Conservation (phyloP, 2,888 invertebrate species). For the Prostheceraeus crozeri region DNA sequence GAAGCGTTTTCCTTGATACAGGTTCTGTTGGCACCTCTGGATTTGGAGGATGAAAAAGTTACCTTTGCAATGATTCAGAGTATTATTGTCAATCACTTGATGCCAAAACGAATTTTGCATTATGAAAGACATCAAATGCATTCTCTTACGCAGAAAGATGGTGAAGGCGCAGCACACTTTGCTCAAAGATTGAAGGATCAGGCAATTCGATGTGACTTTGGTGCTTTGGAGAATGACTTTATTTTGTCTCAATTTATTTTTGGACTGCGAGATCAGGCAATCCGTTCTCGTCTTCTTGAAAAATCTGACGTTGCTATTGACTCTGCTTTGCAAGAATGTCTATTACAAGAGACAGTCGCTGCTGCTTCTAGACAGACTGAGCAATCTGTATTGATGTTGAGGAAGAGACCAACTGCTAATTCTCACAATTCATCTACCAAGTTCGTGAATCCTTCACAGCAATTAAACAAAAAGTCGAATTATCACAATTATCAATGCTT, state of each 20-base stretch:
- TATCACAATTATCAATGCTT: too few relatives aligned
- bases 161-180: neutral
- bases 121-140: slow-evolving; percentile 13
- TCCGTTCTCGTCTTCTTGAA: neutral
- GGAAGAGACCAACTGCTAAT: too few relatives aligned
- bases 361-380: too few relatives aligned
- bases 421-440: too few relatives aligned
- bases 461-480: too few relatives aligned
- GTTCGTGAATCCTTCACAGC: too few relatives aligned
- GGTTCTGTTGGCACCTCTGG: too few relatives aligned
- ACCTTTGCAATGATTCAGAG: slow-evolving; percentile 5
- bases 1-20: too few relatives aligned
- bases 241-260: slow-evolving; percentile 14
- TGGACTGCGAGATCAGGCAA: neutral
- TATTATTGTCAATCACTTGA: slow-evolving; percentile 1
- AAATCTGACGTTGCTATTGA: neutral
- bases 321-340: neutral
- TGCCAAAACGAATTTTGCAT: slow-evolving; percentile 11
- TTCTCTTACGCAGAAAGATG: neutral
- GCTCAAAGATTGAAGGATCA: slow-evolving; percentile 3
- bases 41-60: slow-evolving; percentile 18
- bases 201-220: neutral
- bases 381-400: too few relatives aligned
- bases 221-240: neutral
- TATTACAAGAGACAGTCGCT: slow-evolving; percentile 7